phyloP scores from a whole-genome alignment of 2,113 vertebrate species.

The Otolemur garnettii region DNA sequence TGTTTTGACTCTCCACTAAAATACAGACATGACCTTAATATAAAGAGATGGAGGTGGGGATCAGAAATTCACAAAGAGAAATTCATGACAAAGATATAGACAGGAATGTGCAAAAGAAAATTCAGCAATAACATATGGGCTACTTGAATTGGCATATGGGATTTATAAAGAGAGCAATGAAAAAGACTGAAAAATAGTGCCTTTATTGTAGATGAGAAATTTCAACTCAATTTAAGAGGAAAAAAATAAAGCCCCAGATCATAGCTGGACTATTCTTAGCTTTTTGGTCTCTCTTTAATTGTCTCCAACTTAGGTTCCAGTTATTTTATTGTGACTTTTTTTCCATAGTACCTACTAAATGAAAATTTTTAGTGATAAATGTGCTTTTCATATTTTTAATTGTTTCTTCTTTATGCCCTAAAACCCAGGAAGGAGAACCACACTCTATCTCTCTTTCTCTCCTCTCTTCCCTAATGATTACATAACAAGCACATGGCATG shows the following conservation, averaged over 20 bases:
- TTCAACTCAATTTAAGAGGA: constrained; percentile 8
- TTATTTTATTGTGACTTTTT: neutral
- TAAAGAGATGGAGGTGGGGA: neutral
- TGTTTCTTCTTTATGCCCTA: neutral
- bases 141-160: neutral
- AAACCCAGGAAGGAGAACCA: neutral
- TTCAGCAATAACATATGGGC: neutral
- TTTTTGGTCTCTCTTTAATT: neutral
- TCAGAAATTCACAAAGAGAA: neutral
- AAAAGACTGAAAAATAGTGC: constrained; percentile 40
- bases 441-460: neutral
- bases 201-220: constrained; percentile 28
- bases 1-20: neutral
- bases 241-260: constrained; percentile 17
- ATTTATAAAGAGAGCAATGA: constrained; percentile 1
- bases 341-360: neutral
- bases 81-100: neutral
- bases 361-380: neutral
- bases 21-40: neutral
- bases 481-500: neutral
- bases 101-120: neutral
- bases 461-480: neutral
- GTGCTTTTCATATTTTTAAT: neutral
- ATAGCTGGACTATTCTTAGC: neutral
- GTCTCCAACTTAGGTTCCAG: neutral